These are phyloP conservation scores for Drosophila chauvacae DNA, from an alignment of 1,140 invertebrate genomes.

Conservation along the genomic window DNA sequence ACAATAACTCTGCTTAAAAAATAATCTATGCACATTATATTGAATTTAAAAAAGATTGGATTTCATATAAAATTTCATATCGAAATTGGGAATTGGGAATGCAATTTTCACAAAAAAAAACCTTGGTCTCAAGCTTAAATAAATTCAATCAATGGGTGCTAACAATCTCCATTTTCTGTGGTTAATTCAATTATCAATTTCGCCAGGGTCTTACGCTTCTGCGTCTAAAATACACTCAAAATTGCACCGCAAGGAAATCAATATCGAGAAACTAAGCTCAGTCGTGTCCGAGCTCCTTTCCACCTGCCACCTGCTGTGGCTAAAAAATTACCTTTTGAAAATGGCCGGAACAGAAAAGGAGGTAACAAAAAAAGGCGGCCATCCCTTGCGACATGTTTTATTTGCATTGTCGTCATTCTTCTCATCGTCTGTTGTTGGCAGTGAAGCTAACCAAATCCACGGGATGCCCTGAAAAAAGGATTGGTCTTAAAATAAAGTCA, in stretches of 20 bases:
- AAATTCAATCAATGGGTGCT: conserved; percentile 68
- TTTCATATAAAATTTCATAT: too few relatives aligned
- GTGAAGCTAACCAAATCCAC: conserved; percentile 25
- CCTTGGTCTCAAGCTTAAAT: conserved; percentile 54
- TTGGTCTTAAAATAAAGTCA: not conserved
- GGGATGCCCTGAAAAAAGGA: conserved; percentile 4
- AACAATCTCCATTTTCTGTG: conserved; percentile 59
- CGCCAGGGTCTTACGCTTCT: conserved; percentile 29
- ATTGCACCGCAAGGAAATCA: conserved; percentile 9
- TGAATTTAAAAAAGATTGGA: too few relatives aligned
- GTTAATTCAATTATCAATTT: conserved; percentile 76
- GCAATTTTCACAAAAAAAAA: not conserved
- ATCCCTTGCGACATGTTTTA: conserved; percentile 56
- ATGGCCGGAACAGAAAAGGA: conserved; percentile 29
- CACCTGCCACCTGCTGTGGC: conserved; percentile 50
- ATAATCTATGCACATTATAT: too few relatives aligned
- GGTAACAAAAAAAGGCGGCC: conserved; percentile 15
- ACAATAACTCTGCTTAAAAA: too few relatives aligned
- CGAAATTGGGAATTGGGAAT: not conserved
- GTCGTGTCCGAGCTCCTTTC: conserved; percentile 7
- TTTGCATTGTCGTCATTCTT: conserved; percentile 68
- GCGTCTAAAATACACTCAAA: conserved; percentile 41
- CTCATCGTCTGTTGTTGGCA: conserved; percentile 25
- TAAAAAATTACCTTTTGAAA: conserved; percentile 69
- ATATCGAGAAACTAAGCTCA: conserved; percentile 19